Percentiles rank a stretch among this genome's conserved stretches.
phyloP scores from a whole-genome alignment of 92 coral and sea anemone genomes.

The Isaurus tuberculatus region DNA sequence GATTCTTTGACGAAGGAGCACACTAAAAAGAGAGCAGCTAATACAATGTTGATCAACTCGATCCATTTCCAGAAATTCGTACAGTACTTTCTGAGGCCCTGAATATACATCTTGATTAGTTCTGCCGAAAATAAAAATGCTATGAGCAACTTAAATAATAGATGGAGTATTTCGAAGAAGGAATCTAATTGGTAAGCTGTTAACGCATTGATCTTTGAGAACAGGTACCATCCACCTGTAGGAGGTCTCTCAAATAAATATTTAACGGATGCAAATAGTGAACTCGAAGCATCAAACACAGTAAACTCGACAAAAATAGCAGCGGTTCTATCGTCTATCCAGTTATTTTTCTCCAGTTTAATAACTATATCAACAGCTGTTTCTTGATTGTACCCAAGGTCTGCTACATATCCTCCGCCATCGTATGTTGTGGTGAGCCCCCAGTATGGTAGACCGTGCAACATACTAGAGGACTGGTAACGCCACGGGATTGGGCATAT shows the following conservation, averaged over 20 bases:
- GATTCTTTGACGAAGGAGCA: slow-evolving; percentile 71
- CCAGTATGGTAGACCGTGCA: slow-evolving; percentile 48
- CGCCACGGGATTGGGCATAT: slow-evolving; percentile 82
- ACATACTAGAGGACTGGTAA: slow-evolving; percentile 52
- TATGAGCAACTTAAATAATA: slow-evolving; percentile 61
- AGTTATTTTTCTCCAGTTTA: slow-evolving; percentile 54
- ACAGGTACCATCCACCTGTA: slow-evolving; percentile 70
- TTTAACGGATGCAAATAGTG: slow-evolving; percentile 69
- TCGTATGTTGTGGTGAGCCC: slow-evolving; percentile 58
- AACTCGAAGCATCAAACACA: slow-evolving; percentile 74
- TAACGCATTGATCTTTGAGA: slow-evolving; percentile 47
- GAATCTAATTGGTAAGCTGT: slow-evolving; percentile 60
- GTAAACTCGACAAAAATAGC: slow-evolving; percentile 85
- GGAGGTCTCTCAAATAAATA: slow-evolving; percentile 74
- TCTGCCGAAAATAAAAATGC: slow-evolving; percentile 63
- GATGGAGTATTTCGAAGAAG: slow-evolving; percentile 63
- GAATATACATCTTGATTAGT: slow-evolving; percentile 57
- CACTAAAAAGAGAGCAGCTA: slow-evolving; percentile 62
- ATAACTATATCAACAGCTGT: slow-evolving; percentile 61
- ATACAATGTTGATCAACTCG: slow-evolving; percentile 62
- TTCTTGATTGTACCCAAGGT: slow-evolving; percentile 76
- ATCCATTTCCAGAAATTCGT: slow-evolving; percentile 80
- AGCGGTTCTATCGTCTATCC: slow-evolving; percentile 87
- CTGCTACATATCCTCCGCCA: slow-evolving; percentile 88
- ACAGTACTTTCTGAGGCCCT: slow-evolving; percentile 65